A percentile compares a stretch with the other conserved stretches of the same genome.
Conservation (phyloP, 2,113 vertebrate species). For the Dicaeum eximium region DNA sequence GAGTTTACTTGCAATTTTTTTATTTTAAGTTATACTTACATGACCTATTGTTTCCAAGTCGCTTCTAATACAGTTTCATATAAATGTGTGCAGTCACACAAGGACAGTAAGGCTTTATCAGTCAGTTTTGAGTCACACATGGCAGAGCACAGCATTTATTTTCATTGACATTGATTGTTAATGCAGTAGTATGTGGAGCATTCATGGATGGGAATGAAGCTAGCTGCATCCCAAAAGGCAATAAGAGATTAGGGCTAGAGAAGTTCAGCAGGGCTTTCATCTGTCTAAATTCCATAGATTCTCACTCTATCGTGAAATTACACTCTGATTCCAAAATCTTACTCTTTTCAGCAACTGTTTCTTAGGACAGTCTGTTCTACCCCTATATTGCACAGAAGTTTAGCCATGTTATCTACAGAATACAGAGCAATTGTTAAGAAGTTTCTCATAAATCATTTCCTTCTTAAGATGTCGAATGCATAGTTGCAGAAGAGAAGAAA, state of each 20-base stretch:
- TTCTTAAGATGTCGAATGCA: background rate
- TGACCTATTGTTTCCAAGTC: background rate
- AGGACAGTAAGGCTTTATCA: background rate
- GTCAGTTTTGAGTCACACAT: background rate
- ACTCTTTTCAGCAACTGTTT: background rate
- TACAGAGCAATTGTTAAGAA: background rate
- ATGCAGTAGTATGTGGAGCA: background rate
- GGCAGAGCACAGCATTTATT: background rate
- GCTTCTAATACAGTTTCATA: background rate
- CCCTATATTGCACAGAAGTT: background rate
- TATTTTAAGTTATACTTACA: background rate
- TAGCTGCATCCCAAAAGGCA: background rate
- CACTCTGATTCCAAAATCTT: background rate
- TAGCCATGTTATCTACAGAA: background rate
- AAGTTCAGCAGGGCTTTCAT: background rate
- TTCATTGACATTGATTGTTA: background rate
- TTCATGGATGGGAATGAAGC: background rate
- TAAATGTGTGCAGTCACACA: background rate
- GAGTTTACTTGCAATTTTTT: background rate
- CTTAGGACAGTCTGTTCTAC: background rate
- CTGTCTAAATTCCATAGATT: background rate
- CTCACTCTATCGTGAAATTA: constrained; percentile 36
- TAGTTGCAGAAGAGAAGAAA: constrained; percentile 8
- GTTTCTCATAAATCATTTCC: background rate
- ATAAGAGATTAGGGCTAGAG: background rate